phyloP scores from a whole-genome alignment of 2,797 vertebrate species.

The Thripadectes ignobilis region DNA sequence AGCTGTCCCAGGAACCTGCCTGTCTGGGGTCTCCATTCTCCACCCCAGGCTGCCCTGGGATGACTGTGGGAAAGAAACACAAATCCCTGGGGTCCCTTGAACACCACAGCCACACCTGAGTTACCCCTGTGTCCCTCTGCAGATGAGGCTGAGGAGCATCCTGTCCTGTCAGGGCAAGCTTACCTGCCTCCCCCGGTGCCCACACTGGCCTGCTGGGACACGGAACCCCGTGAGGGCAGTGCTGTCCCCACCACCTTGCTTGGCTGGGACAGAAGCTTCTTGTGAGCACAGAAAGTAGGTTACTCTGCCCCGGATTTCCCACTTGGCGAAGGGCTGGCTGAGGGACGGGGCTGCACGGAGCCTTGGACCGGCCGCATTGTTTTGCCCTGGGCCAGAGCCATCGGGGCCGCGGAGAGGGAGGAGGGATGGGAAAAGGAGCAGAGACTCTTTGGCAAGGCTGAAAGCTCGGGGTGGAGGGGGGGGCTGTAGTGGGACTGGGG shows the following conservation, averaged over 20 bases:
- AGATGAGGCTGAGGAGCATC: background rate
- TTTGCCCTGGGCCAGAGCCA: conserved; percentile 38
- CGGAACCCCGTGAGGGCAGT: background rate
- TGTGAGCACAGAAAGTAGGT: conserved; percentile 59
- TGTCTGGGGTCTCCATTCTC: background rate
- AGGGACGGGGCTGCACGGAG: background rate
- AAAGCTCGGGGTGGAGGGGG: background rate
- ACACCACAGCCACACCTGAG: accelerated
- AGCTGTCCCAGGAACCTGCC: background rate
- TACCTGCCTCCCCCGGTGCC: background rate
- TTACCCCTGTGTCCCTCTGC: background rate
- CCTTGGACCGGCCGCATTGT: conserved; percentile 14
- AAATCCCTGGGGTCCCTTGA: background rate
- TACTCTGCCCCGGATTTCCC: conserved; percentile 53
- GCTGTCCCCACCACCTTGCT: background rate
- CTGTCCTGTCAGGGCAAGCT: accelerated
- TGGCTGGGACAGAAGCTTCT: conserved; percentile 61
- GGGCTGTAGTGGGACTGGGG: background rate
- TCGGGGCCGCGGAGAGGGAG: background rate
- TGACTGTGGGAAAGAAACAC: background rate
- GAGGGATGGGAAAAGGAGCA: background rate
- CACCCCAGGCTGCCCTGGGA: background rate
- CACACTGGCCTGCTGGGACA: accelerated
- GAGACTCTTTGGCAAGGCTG: background rate
- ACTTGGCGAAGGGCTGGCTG: background rate